These are phyloP conservation scores for Lasioglossum morio DNA, from an alignment of 2,888 invertebrate species.

Conservation along the genomic window DNA sequence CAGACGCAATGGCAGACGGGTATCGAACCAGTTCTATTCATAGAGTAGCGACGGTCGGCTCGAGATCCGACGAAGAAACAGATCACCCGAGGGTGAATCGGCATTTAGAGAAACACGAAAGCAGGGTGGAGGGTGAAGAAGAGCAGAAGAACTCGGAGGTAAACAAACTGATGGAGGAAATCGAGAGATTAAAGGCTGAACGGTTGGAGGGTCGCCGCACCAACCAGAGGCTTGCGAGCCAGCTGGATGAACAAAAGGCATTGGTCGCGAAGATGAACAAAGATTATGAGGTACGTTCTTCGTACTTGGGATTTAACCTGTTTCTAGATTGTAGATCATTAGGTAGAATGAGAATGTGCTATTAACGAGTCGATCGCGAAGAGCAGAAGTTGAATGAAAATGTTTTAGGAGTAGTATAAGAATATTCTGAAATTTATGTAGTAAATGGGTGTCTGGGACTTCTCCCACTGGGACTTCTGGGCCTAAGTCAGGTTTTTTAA, in stretches of 20 bases:
- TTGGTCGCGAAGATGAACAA: conserved; percentile 71
- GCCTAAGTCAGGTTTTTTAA: no score
- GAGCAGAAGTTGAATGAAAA: no score
- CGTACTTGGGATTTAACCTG: neutral
- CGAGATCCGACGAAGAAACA: conserved; percentile 1
- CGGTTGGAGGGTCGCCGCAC: conserved; percentile 65
- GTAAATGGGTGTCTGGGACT: no score
- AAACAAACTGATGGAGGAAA: conserved; percentile 57
- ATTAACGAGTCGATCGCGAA: no score
- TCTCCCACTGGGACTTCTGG: no score
- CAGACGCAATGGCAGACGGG: conserved; percentile 17
- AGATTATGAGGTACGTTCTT: conserved; percentile 73
- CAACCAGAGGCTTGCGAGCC: conserved; percentile 72
- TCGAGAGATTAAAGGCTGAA: conserved; percentile 71
- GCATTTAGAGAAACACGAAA: conserved; percentile 53
- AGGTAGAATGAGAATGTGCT: no score
- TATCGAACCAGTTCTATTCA: conserved; percentile 15
- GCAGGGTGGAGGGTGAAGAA: conserved; percentile 3
- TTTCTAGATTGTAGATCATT: no score
- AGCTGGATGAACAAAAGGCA: conserved; percentile 74
- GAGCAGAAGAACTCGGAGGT: conserved; percentile 29
- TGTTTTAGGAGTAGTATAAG: no score
- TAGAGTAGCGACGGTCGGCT: neutral
- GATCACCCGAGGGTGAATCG: conserved; percentile 27
- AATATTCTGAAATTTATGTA: no score